Evolutionary conservation across 2,797 vertebrate genomes (phyloP), one percentile per base, ranked within the genome.

Genomic region (Pyrocephalus nanus): DNA sequence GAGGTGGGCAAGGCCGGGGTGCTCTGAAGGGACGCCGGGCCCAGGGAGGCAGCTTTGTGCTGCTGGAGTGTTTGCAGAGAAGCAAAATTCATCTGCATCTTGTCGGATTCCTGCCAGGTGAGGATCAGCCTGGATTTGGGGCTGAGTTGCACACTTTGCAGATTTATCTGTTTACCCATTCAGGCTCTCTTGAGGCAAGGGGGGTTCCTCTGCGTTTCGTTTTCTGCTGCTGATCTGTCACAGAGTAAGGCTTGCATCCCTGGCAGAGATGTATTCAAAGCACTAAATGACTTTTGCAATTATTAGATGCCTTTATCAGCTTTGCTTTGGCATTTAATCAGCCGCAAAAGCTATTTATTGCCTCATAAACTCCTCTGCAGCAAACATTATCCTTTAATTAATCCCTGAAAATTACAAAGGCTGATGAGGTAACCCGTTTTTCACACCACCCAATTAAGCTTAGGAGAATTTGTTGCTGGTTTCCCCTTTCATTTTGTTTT

Each of bases 331-430:
- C 66, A 88, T 93, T 95, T 95, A 95, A 92, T 96, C 91, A 94
- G 81, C 88, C 26, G 34, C 82, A 89, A 93, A 86, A 94, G 78
- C 91, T 95, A 85, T 92, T 95, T 96, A 92, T 92, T 95, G 86
- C 88, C 78, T 94, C 90, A 86, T 91, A 93, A 93, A 94, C 65
- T 92, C 38, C 55, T 88, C 81, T 90, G 77, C 76, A 72, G 91
- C 51, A 92, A 96, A 86, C 74, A 77, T 90, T 81, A 93, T 92
- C 79, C 64, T 82, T 92, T 95, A 97, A 96, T 96, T 96, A 97
- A 96, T 95, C 85, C 42, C 15, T 89, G 83, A 92, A 89, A 89
- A 84, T 85, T 77, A 93, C 81, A 92, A 86, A 57, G 74, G 53
- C 43, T 94, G 80, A 87, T 86, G 88, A 83, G n/a, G 67, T 92